phyloP scores from a whole-genome alignment of 2,888 invertebrate species.

The Luffia ferchaultella region DNA sequence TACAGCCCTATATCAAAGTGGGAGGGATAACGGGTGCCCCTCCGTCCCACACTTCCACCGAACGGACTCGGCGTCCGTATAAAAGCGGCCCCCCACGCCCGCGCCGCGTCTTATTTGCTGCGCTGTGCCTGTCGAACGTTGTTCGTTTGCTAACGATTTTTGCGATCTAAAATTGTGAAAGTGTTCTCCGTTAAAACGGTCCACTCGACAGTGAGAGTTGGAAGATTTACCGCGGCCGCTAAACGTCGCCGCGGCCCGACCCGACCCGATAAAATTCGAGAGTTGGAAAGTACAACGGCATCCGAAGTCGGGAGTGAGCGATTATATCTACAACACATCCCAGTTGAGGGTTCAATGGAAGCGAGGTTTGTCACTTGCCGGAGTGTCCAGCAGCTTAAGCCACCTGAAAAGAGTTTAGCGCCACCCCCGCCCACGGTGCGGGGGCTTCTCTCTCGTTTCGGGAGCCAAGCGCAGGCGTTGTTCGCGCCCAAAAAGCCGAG shows the following conservation, averaged over 20 bases:
- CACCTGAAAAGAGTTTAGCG: slow-evolving; percentile 60
- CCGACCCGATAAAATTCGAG: background rate
- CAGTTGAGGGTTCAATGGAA: slow-evolving; percentile 62
- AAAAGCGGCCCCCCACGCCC: slow-evolving; percentile 40
- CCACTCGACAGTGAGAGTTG: slow-evolving; percentile 53
- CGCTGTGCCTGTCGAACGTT: slow-evolving; percentile 39
- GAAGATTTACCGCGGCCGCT: slow-evolving; percentile 23
- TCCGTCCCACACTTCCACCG: slow-evolving; percentile 20
- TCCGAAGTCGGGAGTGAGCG: background rate
- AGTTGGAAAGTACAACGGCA: background rate
- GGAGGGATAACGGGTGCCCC: too few relatives aligned
- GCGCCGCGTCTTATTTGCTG: slow-evolving; percentile 54
- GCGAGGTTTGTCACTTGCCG: slow-evolving; percentile 66
- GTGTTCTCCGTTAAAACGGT: slow-evolving; percentile 46
- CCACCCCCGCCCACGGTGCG: slow-evolving; percentile 45
- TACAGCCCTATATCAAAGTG: too few relatives aligned
- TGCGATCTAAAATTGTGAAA: slow-evolving; percentile 58
- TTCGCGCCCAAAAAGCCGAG: slow-evolving; percentile 60
- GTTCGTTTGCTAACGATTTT: slow-evolving; percentile 27
- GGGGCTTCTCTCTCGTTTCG: slow-evolving; percentile 61
- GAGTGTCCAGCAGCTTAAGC: slow-evolving; percentile 63
- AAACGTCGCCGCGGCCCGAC: slow-evolving; percentile 22
- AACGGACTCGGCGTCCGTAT: slow-evolving; percentile 30
- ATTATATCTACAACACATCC: slow-evolving; percentile 10
- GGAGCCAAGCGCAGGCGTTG: slow-evolving; percentile 61